A percentile compares a stretch with the other conserved stretches of the same genome.
Evolutionary conservation across 2,797 vertebrate species (phyloP).

Genomic region (Lateolabrax maculatus): DNA sequence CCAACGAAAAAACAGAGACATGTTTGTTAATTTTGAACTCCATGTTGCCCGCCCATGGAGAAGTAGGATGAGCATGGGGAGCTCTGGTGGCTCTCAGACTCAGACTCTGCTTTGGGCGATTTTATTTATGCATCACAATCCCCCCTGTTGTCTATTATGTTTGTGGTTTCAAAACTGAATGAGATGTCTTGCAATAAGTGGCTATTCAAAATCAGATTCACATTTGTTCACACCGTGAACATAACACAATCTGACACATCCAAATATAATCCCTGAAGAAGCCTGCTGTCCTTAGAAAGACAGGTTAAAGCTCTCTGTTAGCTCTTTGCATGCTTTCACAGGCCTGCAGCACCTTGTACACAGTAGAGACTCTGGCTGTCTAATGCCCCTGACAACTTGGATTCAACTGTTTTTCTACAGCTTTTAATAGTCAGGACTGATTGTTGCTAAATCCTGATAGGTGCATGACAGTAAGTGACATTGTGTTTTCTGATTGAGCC

Average conservation of each 20-base stretch:
- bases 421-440: background rate
- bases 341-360: background rate
- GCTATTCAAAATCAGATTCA: constrained; percentile 8
- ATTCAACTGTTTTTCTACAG: background rate
- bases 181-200: constrained; percentile 14
- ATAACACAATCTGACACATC: constrained; percentile 7
- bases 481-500: background rate
- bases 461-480: background rate
- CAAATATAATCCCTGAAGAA: background rate
- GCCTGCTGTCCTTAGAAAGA: background rate
- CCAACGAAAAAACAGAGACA: constrained; percentile 1
- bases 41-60: background rate
- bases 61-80: background rate
- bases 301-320: background rate
- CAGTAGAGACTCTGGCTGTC: background rate
- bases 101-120: too few relatives aligned
- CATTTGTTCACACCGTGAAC: constrained; percentile 8
- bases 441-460: too few relatives aligned
- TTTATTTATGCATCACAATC: constrained; percentile 19
- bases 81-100: background rate
- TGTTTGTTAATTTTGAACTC: constrained; percentile 10
- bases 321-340: background rate
- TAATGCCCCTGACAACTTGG: background rate
- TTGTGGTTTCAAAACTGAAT: constrained; percentile 7
- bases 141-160: constrained; percentile 23